These are phyloP conservation scores for Octodon degus DNA, from an alignment of 2,113 vertebrate species.

Conservation along the genomic window DNA sequence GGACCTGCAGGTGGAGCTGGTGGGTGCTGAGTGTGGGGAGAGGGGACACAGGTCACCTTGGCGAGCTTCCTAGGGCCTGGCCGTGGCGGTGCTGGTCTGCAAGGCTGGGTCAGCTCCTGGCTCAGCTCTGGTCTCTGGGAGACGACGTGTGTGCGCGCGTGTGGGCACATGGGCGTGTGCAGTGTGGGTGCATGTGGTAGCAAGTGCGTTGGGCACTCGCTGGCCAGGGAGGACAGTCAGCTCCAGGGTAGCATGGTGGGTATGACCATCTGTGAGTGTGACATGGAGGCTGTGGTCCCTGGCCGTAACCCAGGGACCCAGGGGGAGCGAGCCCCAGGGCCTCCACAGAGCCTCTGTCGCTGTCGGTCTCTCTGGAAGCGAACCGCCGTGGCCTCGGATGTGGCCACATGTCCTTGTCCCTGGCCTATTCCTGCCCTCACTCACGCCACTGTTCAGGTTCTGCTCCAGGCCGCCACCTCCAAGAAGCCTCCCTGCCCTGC, in stretches of 20 bases:
- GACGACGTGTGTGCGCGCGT: neutral
- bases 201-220: neutral
- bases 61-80: neutral
- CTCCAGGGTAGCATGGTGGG: neutral
- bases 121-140: neutral
- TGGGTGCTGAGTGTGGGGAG: neutral
- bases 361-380: neutral
- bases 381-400: neutral
- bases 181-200: neutral
- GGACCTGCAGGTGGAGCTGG: neutral
- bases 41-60: neutral
- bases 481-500: neutral
- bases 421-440: no score
- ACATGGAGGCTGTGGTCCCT: neutral
- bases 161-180: neutral
- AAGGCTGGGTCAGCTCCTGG: neutral
- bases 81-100: neutral
- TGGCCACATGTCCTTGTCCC: neutral
- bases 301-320: neutral
- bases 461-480: no score
- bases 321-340: neutral
- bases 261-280: neutral
- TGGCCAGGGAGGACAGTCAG: neutral
- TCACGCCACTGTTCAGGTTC: neutral
- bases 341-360: neutral